These are phyloP conservation scores for Muscina levida DNA, from an alignment of 2,888 invertebrate genomes.

Conservation along the genomic window DNA sequence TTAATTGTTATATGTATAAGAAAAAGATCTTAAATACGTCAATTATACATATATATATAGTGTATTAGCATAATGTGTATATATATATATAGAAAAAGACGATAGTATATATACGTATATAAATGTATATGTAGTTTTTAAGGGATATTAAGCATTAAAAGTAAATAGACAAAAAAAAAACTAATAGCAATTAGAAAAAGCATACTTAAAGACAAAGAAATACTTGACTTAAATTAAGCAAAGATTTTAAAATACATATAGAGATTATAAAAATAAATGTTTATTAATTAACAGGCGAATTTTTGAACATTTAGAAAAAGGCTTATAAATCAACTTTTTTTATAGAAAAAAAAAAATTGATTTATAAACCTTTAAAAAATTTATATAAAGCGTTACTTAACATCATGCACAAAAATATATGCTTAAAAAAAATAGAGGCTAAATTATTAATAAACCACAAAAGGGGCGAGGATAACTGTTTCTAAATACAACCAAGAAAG, in stretches of 20 bases:
- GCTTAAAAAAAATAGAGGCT: too few relatives aligned
- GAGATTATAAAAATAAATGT: not conserved
- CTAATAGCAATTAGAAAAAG: slow-evolving; percentile 14
- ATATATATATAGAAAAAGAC: slow-evolving; percentile 32
- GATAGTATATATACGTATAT: slow-evolving; percentile 39
- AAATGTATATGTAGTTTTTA: slow-evolving; percentile 14
- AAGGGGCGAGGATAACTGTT: too few relatives aligned
- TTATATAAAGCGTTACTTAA: too few relatives aligned
- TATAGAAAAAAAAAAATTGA: too few relatives aligned
- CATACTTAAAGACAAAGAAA: not conserved
- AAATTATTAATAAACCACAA: too few relatives aligned
- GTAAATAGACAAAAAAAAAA: not conserved
- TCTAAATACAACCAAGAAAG: too few relatives aligned
- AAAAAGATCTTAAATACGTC: slow-evolving; percentile 31
- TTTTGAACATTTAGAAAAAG: too few relatives aligned
- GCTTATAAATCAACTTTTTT: too few relatives aligned
- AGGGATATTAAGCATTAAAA: slow-evolving; percentile 13
- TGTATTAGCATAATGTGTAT: slow-evolving; percentile 25
- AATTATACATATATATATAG: slow-evolving; percentile 43
- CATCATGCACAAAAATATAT: too few relatives aligned
- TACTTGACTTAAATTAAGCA: slow-evolving; percentile 10
- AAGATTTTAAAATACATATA: not conserved
- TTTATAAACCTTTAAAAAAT: too few relatives aligned
- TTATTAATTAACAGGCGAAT: too few relatives aligned
- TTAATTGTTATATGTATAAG: slow-evolving; percentile 31